Evolutionary conservation across 92 coral and sea anemone genomes (phyloP), one percentile per base, ranked within the genome.

Genomic region (Bergia sp.): DNA sequence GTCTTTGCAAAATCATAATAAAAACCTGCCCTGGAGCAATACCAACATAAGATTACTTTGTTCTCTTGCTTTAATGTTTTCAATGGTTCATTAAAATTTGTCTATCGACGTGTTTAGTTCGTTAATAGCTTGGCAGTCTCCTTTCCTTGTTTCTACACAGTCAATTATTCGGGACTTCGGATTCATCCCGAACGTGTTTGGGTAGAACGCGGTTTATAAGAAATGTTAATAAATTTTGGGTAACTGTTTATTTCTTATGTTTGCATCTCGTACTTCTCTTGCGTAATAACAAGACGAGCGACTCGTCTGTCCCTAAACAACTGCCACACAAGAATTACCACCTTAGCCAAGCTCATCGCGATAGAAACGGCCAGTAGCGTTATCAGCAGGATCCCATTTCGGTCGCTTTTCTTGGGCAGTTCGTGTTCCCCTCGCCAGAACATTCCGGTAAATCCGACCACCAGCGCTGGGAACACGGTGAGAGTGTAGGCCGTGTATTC

Each of bases 381-480:
- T 0, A 81, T 92, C 71, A 94, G 89, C 86, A 95, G 90, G 89
- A 95, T 90, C 61, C 91, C 86, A 81, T 94, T 95, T 37, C 98
- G 88, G 81, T 91, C 92, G 40, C 75, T 79, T 66, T 92, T 66
- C 37, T 94, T 88, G 4, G 85, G 80, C 93, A 96, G 91, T 77
- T 71, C 79, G 74, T 90, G 86, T 23, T 90, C 85, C 8, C 79
- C 87, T 36, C 87, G 65, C 87, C 87, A 84, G 84, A 89, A 94
- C 23, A 89, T 94, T 79, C 98, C 98, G 45, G 93, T 82, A 86
- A 92, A 94, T 36, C 94, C 98, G 13, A 95, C 96, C 16, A 94
- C 91, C 72, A 95, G 79, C 0, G 94, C 92, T 7, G 93, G 95
- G 86, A 94, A 95, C 45, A 94, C 94, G 73, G 98, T 93, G 78